A percentile compares a stretch with the other conserved stretches of the same genome.
Evolutionary conservation across 2,888 invertebrate genomes (phyloP).

Genomic region (Cosmopolites sordidus): DNA sequence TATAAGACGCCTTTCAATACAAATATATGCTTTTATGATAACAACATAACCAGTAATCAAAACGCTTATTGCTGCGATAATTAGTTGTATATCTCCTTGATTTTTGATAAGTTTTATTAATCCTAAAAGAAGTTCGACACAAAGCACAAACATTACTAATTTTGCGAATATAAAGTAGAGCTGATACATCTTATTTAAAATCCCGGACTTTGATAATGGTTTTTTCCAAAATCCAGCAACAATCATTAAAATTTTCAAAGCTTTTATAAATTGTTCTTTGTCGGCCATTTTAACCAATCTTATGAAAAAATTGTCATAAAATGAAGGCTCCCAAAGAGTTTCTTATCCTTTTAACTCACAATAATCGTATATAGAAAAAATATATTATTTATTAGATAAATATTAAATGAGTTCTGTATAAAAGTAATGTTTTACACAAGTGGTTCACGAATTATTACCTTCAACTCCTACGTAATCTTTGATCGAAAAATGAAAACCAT

Average conservation of each 20-base stretch:
- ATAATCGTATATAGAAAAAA: too few species aligned
- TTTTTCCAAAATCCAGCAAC: slow-evolving; percentile 5
- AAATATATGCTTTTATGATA: slow-evolving; percentile 5
- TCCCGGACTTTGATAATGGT: not conserved
- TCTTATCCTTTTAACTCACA: too few species aligned
- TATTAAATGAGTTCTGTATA: too few species aligned
- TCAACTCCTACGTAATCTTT: too few species aligned
- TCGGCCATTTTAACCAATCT: too few species aligned
- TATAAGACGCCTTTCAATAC: not conserved
- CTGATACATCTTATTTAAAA: not conserved
- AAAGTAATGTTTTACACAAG: too few species aligned
- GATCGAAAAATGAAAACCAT: too few species aligned
- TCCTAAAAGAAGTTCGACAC: not conserved
- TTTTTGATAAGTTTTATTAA: not conserved
- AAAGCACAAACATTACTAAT: not conserved
- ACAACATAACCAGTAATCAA: slow-evolving; percentile 3
- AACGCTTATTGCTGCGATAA: slow-evolving; percentile 4
- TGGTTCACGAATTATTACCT: too few species aligned
- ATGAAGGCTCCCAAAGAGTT: too few species aligned
- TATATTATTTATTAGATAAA: too few species aligned
- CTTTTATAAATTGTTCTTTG: not conserved
- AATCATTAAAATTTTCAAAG: slow-evolving; percentile 4
- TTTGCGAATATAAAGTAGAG: slow-evolving; percentile 2
- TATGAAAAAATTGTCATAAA: too few species aligned
- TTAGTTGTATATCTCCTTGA: not conserved